Percentiles rank a stretch among this genome's conserved stretches.
Evolutionary conservation across 2,888 invertebrate species (phyloP).

Genomic region (Tanytarsus gracilentus): DNA sequence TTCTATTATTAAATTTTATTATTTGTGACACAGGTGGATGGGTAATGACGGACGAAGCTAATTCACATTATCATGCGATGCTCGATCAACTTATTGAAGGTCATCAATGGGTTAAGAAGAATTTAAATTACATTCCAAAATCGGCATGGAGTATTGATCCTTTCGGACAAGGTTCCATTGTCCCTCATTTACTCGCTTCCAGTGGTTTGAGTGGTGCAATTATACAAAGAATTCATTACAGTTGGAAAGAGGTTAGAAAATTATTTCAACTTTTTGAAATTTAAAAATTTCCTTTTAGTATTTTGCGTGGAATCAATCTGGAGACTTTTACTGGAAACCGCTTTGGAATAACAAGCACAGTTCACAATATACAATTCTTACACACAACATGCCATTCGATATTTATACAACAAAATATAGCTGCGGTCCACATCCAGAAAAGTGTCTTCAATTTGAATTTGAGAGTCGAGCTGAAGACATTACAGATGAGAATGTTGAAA

Average conservation of each 20-base stretch:
- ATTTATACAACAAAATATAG: conserved; percentile 94
- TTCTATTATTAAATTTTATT: too few species aligned
- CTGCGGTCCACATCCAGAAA: conserved; percentile 88
- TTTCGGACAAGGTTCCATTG: conserved; percentile 91
- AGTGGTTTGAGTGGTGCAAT: conserved; percentile 81
- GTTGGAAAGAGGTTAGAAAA: conserved; percentile 62
- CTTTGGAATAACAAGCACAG: conserved; percentile 55
- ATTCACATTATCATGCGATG: conserved; percentile 79
- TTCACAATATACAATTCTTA: conserved; percentile 50
- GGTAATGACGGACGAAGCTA: conserved; percentile 96
- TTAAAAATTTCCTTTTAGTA: too few species aligned
- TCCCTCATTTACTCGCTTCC: conserved; percentile 78
- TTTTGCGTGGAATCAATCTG: conserved; percentile 74
- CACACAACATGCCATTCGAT: conserved; percentile 92
- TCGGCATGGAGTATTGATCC: conserved; percentile 96
- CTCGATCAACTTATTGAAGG: conserved; percentile 88
- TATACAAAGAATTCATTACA: conserved; percentile 89
- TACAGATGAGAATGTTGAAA: conserved; percentile 72
- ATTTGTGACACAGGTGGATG: too few species aligned
- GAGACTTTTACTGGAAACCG: conserved; percentile 88
- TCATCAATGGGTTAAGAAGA: conserved; percentile 80
- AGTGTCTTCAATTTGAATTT: conserved; percentile 79
- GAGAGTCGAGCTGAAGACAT: conserved; percentile 76
- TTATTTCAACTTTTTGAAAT: too few species aligned
- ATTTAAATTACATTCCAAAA: conserved; percentile 68